A percentile compares a stretch with the other conserved stretches of the same genome.
These are phyloP conservation scores for Rhamnusium bicolor DNA, from an alignment of 2,888 invertebrate genomes.

Conservation along the genomic window DNA sequence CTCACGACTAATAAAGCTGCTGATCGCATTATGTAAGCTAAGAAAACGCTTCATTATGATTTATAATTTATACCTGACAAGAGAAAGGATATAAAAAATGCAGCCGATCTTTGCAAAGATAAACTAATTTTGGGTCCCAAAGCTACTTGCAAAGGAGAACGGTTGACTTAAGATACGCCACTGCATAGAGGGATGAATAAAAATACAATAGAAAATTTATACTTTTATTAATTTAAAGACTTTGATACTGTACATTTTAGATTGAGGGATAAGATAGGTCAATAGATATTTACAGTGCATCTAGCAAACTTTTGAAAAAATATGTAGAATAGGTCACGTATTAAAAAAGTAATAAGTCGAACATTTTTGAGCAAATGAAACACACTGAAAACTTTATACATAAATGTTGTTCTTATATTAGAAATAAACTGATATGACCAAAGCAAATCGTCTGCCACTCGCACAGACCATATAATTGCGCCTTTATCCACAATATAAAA, in stretches of 20 bases:
- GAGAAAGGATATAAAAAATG: no score
- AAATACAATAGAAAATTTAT: slow-evolving; percentile 29
- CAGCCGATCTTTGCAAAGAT: no score
- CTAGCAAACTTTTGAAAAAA: slow-evolving; percentile 42
- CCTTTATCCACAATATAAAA: slow-evolving; percentile 34
- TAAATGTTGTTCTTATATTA: neutral
- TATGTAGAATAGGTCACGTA: slow-evolving; percentile 44
- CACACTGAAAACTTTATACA: slow-evolving; percentile 38
- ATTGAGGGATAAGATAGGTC: slow-evolving; percentile 46
- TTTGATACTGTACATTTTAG: slow-evolving; percentile 48
- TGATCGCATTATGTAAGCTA: no score
- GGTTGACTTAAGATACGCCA: no score
- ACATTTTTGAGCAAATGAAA: slow-evolving; percentile 48
- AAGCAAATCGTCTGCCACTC: slow-evolving; percentile 15
- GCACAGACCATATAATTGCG: slow-evolving; percentile 17
- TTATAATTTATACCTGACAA: no score
- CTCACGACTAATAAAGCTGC: no score
- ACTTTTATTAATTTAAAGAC: slow-evolving; percentile 44
- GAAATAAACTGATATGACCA: slow-evolving; percentile 23
- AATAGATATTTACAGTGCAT: slow-evolving; percentile 49
- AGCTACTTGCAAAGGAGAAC: no score
- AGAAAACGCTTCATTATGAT: no score
- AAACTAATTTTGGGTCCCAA: no score
- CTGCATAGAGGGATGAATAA: neutral
- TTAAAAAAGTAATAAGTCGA: slow-evolving; percentile 31